Evolutionary conservation across 2,888 invertebrate genomes (phyloP), one percentile per base, ranked within the genome.

Genomic region (Trichopoda pennipes): DNA sequence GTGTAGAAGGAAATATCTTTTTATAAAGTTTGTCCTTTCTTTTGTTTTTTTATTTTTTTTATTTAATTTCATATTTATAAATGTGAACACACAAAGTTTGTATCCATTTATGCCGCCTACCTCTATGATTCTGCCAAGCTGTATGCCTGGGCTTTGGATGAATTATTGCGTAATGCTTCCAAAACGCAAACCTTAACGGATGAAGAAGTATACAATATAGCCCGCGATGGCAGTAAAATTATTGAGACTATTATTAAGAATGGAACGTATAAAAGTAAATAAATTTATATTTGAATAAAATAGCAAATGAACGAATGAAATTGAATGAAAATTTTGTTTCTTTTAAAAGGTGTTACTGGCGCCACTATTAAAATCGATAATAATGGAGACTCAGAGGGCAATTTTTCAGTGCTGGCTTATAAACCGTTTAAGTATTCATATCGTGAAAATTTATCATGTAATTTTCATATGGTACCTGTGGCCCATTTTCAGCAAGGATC

Each of bases 371-470:
- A 96, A 85, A 93, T 99, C 85, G 98, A 99, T 92, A 93, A 95
- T 86, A 94, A 96, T 86, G 99, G 98, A 3, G 98, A 99, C 91
- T 98, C 98, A 0, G 98, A 98, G 90, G 99, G 98, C 10, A 99
- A 99, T 91, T 99, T 98, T 92, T 98, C 99, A 0, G 96, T 99
- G 73, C 92, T 99, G 81, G 96, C 98, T 1, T 94, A 95, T 88
- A 95, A 95, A 89, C 92, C 92, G 19, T 91, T 90, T 85, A 92
- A 92, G 84, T 88, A 90, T 87, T 87, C 87, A 64, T 88, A 88
- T 81, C 88, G 87, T 64, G 90, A 91, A 83, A 93, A 93, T 86
- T 94, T 95, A 86, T 93, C 93, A 73, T 97, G 97, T 90, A 91
- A 93, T 51, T 94, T 94, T 89, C 95, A 95, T 89, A 95, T 97